Evolutionary conservation across 2,888 invertebrate genomes (phyloP), one percentile per base, ranked within the genome.

Genomic region (Drosophila differens): DNA sequence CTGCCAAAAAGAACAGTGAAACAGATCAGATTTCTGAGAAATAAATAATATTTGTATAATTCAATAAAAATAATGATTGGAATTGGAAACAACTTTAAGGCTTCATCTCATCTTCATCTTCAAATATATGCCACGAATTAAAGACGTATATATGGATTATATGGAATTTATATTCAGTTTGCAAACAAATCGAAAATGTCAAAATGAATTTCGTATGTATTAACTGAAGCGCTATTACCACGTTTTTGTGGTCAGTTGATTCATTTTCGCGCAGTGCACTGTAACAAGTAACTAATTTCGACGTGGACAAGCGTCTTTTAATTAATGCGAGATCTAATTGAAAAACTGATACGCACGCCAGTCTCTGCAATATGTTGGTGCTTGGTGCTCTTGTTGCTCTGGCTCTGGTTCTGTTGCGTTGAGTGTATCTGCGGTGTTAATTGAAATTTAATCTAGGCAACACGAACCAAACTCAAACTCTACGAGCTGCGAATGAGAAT

Each of bases 391-490:
- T n/a, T 7, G 44, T 3, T 47, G 5, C 44, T 44, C 12, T n/a
- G 12, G 1, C 12, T 44, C 1, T 47, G 44, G 2, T 22, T 44
- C 14, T 22, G 44, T 7, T 47, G 22, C 47, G 9, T 47, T 1
- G 63, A 71, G 74, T 64, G 70, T 84, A 79, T 81, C 81, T 74
- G 70, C 83, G 67, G 81, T 88, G 83, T 88, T 85, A 88, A 85
- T 85, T 85, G 85, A 85, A 85, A 88, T 85, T 88, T 85, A 88
- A 88, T 88, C 85, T 85, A 72, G 79, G 65, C 87, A 87, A 82
- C 85, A 84, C 85, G 80, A 79, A 83, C 73, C 66, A 55, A 76
- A 53, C 76, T 70, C 59, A 81, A 73, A 61, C 78, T 68, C 67
- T 53, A 62, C 74, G 78, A 77, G 73, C n/a, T 66, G 58, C 57